A percentile compares a stretch with the other conserved stretches of the same genome.
Conservation (phyloP, 2,797 vertebrate genomes). For the Triplophysa yarkandensis region DNA sequence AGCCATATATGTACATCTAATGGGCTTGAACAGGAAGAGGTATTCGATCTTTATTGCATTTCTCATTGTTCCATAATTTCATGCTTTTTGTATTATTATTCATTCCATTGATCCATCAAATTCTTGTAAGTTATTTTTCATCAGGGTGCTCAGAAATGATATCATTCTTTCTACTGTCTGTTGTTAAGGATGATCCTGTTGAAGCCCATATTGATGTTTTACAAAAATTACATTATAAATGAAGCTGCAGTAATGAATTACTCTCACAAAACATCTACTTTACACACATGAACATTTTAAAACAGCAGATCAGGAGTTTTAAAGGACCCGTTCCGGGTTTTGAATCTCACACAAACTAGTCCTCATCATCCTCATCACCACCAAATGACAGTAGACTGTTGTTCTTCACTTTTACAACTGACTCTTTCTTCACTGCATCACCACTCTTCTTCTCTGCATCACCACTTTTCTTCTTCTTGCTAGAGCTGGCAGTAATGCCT, state of each 20-base stretch:
- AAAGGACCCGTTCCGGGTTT: background rate
- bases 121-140: background rate
- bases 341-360: conserved; percentile 7
- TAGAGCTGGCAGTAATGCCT: conserved; percentile 89
- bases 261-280: conserved; percentile 26
- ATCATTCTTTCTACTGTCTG: background rate
- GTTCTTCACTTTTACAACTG: conserved; percentile 88
- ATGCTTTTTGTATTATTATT: background rate
- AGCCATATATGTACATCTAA: conserved; percentile 48
- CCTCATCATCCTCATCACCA: conserved; percentile 85
- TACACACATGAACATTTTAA: conserved; percentile 12
- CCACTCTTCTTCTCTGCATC: conserved; percentile 60
- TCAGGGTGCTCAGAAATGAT: background rate
- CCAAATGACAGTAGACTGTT: conserved; percentile 94
- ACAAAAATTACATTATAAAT: conserved; percentile 23
- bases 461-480: conserved; percentile 83
- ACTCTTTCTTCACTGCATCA: conserved; percentile 65
- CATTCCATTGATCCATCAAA: background rate
- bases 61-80: background rate
- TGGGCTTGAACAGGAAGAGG: conserved; percentile 34
- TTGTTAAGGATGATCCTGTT: background rate
- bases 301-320: background rate
- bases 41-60: background rate
- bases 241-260: conserved; percentile 16
- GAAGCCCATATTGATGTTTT: conserved; percentile 31